phyloP scores from a whole-genome alignment of 1,140 invertebrate species.

The Drosophila lini region DNA sequence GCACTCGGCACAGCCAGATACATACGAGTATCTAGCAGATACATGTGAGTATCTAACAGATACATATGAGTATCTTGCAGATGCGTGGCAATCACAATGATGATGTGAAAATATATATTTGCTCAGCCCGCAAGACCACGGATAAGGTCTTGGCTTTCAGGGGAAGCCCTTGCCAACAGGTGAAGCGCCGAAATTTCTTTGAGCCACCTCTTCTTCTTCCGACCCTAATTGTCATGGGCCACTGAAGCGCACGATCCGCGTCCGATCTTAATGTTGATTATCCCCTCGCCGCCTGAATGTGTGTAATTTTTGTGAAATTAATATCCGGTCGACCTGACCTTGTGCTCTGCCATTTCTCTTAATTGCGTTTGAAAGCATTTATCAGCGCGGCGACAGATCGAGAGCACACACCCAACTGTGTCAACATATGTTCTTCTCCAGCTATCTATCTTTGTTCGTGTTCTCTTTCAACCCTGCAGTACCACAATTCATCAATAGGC shows the following conservation, averaged over 20 bases:
- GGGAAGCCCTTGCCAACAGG: conserved; percentile 60
- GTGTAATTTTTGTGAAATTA: conserved; percentile 78
- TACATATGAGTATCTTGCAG: conserved; percentile 15
- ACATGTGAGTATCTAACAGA: conserved; percentile 3
- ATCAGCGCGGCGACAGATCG: conserved; percentile 49
- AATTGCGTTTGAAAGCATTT: conserved; percentile 62
- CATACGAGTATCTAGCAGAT: not conserved
- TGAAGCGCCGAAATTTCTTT: conserved; percentile 52
- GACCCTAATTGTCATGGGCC: conserved; percentile 79
- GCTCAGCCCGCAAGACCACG: conserved; percentile 70
- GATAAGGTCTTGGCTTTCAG: conserved; percentile 20
- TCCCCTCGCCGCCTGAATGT: conserved; percentile 37
- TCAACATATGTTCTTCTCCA: conserved; percentile 62
- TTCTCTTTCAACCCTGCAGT: conserved; percentile 10
- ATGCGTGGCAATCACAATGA: conserved; percentile 70
- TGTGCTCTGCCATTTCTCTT: conserved; percentile 25
- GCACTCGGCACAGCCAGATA: conserved; percentile 13
- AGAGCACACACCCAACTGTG: conserved; percentile 58
- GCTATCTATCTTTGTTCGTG: conserved; percentile 36
- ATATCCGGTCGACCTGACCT: conserved; percentile 68
- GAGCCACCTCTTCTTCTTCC: conserved; percentile 22
- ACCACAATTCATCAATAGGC: no score
- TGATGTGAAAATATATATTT: conserved; percentile 75
- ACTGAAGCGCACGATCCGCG: conserved; percentile 63
- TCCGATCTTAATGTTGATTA: conserved; percentile 51